Evolutionary conservation across 2,888 invertebrate species (phyloP), one percentile per base, ranked within the genome.

Genomic region (Blomia tropicalis): DNA sequence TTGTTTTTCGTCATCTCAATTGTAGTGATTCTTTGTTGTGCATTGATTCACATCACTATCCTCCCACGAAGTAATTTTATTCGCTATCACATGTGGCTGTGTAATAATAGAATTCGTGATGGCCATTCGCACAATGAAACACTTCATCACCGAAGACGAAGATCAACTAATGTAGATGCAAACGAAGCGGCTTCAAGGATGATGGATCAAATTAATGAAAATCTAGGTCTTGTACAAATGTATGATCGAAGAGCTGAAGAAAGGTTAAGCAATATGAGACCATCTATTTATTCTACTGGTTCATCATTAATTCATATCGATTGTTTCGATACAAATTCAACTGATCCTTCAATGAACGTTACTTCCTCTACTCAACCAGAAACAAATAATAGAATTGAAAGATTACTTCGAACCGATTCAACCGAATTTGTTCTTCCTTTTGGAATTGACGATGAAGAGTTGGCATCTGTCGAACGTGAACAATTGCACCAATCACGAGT

Each of bases 1-100:
- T 81, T 87, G 73, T 91, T 91, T 76, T 91, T 91, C 75, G 77
- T 82, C 43, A 78, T 87, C 62, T 88, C 88, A 44, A 83, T 86
- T 60, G 75, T 82, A 43, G 82, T 86, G 30, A 81, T 91, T 23
- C 77, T 82, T 25, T 76, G 82, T 30, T 90, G 90, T 70, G 86
- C 84, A 68, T 77, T 83, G 67, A 76, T 87, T 67, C 87, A 90
- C 71, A 43, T 43, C 27, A 80, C 84, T 71, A 75, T 84, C 51
- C 82, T 87, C 67, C 81, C 85, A 71, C 80, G 82, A 64, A 84
- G 86, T 43, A 84, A 87, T 11, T 84, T 90, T 70, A 85, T 90
- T 31, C 82, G 83, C 67, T 85, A 85, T 72, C 87, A 90, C 71
- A 79, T 89, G 71, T 82, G 79, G 25, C 75, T 84, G 22, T 85